phyloP scores from a whole-genome alignment of 2,113 vertebrate species.

The Ochotona princeps region DNA sequence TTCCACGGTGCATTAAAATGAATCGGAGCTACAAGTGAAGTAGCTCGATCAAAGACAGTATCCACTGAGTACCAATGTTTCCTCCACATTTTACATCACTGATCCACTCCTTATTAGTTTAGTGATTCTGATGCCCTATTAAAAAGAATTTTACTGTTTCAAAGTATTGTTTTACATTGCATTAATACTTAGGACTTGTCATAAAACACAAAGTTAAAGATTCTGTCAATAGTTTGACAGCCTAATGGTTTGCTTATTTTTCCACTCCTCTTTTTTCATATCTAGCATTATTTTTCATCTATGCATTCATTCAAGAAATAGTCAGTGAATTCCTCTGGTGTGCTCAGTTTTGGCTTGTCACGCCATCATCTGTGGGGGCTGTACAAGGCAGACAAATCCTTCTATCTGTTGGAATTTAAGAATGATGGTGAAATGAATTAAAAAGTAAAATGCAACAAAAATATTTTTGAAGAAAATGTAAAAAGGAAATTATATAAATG shows the following conservation, averaged over 20 bases:
- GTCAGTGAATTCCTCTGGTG: background rate
- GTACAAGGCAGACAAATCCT: background rate
- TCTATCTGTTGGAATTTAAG: background rate
- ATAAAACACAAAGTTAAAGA: background rate
- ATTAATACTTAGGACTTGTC: background rate
- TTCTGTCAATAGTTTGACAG: background rate
- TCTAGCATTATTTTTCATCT: background rate
- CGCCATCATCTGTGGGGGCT: background rate
- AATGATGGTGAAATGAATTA: background rate
- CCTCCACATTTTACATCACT: background rate
- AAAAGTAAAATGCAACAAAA: background rate
- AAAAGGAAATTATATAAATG: background rate
- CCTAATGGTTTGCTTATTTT: background rate
- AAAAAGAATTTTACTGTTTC: background rate
- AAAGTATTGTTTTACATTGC: constrained; percentile 5
- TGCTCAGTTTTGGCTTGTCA: background rate
- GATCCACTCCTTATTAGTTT: background rate
- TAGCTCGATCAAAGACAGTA: no score
- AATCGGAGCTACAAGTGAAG: no score
- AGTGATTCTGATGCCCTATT: background rate
- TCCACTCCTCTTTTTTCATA: background rate
- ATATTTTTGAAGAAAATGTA: background rate
- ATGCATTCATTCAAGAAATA: background rate
- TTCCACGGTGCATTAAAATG: no score
- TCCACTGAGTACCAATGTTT: no score